Percentiles rank a stretch among this genome's conserved stretches.
Evolutionary conservation across 2,888 invertebrate species (phyloP).

Genomic region (Molorchus minor): DNA sequence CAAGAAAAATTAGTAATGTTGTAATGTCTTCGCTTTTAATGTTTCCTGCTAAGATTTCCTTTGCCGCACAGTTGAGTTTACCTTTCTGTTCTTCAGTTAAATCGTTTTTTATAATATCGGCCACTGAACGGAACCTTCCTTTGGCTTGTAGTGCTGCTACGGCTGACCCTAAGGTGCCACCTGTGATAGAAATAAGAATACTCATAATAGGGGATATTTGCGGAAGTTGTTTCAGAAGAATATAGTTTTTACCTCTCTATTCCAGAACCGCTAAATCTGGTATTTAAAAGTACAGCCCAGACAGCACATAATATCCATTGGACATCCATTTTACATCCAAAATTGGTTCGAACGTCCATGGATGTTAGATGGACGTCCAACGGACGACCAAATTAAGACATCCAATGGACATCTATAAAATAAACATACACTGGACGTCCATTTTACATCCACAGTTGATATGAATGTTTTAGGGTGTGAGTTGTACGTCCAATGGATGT

Average conservation of each 20-base stretch:
- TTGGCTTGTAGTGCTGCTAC: conserved; percentile 46
- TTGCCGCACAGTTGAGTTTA: conserved; percentile 43
- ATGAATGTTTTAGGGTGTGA: no score
- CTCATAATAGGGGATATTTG: neutral
- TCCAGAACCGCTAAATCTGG: neutral
- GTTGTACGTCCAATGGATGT: no score
- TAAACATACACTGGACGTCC: no score
- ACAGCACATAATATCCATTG: neutral
- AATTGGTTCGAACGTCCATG: neutral
- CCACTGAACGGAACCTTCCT: conserved; percentile 56
- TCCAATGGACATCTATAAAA: no score
- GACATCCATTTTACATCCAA: neutral
- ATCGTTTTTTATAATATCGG: conserved; percentile 43
- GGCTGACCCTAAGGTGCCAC: conserved; percentile 55
- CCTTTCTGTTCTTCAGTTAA: conserved; percentile 49
- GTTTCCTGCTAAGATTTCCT: conserved; percentile 42
- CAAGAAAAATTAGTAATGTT: conserved; percentile 43
- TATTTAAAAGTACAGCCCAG: neutral
- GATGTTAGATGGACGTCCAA: no score
- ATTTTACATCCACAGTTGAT: no score
- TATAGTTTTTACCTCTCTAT: no score
- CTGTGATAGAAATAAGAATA: conserved; percentile 36
- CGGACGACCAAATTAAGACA: no score
- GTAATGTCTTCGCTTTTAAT: conserved; percentile 49
- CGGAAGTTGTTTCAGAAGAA: no score